A percentile compares a stretch with the other conserved stretches of the same genome.
phyloP scores from a whole-genome alignment of 2,888 invertebrate genomes.

The Dryocosmus kuriphilus region DNA sequence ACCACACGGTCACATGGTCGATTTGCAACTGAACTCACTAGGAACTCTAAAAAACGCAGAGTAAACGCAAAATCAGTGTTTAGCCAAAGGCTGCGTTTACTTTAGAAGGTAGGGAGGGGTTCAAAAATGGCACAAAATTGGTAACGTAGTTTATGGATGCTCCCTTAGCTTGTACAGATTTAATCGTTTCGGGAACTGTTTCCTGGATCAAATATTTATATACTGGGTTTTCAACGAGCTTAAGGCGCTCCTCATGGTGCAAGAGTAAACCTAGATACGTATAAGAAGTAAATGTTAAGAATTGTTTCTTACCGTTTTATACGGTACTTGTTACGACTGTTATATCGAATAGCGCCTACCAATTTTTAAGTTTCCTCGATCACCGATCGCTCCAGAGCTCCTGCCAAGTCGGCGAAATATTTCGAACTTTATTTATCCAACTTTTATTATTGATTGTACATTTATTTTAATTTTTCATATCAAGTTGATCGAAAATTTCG shows the following conservation, averaged over 20 bases:
- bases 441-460: conserved; percentile 21
- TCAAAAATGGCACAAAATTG: no score
- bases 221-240: conserved; percentile 58
- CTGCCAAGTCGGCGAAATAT: background rate
- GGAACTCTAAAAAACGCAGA: no score
- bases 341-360: conserved; percentile 44
- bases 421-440: conserved; percentile 13
- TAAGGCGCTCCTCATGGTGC: conserved; percentile 51
- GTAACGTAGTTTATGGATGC: no score
- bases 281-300: conserved; percentile 41
- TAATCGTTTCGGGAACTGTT: conserved; percentile 45
- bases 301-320: conserved; percentile 51
- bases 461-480: conserved; percentile 1
- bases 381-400: conserved; percentile 2
- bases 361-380: conserved; percentile 40
- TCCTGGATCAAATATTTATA: conserved; percentile 21
- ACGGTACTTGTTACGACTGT: conserved; percentile 54
- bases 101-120: no score
- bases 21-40: no score
- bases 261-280: conserved; percentile 51
- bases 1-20: no score
- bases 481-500: background rate
- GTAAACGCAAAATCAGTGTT: no score
- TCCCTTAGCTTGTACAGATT: conserved; percentile 47
- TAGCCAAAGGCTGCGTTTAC: no score